Conservation (phyloP, 2,113 vertebrate genomes). For the Formicarius rufipectus region DNA sequence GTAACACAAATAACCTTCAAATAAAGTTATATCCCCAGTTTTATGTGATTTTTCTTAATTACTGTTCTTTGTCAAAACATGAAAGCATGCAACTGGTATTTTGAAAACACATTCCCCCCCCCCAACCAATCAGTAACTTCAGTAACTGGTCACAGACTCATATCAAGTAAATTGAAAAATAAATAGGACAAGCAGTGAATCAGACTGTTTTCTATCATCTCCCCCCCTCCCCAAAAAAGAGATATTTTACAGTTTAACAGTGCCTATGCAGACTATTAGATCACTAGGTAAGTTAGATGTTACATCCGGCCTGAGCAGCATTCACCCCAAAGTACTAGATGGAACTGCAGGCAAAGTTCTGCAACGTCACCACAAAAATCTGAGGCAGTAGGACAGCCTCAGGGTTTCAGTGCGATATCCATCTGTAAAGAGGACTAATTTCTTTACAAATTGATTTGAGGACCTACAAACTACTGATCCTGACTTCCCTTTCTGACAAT, state of each 20-base stretch:
- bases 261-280: not conserved
- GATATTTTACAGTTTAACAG: not conserved
- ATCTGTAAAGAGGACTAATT: not conserved
- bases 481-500: not conserved
- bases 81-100: not conserved
- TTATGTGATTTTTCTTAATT: not conserved
- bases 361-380: not conserved
- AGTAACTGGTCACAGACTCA: not conserved
- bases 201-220: not conserved
- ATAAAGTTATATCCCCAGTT: not conserved
- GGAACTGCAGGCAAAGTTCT: not conserved
- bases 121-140: not conserved
- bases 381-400: not conserved
- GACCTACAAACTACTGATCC: not conserved
- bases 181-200: not conserved
- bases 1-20: not conserved
- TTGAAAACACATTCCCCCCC: not conserved
- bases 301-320: not conserved
- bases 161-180: not conserved
- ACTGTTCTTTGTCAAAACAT: not conserved
- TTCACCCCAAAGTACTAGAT: not conserved
- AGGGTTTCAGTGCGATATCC: not conserved
- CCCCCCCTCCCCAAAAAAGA: fast-evolving
- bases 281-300: not conserved
- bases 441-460: not conserved